These are phyloP conservation scores for Protonemura montana DNA, from an alignment of 2,888 invertebrate species.

Conservation along the genomic window DNA sequence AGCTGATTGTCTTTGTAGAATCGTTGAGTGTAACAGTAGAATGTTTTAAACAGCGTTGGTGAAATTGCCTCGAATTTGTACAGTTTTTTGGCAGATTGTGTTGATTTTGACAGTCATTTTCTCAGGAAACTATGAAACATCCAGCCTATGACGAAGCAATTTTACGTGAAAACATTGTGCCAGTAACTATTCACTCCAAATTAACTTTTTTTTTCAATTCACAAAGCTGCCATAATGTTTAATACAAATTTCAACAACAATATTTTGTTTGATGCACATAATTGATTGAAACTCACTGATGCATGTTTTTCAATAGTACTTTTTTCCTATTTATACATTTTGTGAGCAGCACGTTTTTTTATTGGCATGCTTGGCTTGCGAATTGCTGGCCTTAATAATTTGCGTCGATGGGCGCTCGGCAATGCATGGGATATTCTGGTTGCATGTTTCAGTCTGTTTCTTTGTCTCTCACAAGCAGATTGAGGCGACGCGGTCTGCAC, in stretches of 20 bases:
- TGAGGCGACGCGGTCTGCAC: constrained; percentile 53
- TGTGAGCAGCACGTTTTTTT: neutral
- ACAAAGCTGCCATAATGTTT: too few relatives aligned
- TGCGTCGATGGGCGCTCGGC: neutral
- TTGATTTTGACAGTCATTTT: too few relatives aligned
- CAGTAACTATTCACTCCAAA: too few relatives aligned
- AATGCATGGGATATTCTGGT: constrained; percentile 46
- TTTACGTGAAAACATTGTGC: too few relatives aligned
- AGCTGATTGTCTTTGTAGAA: too few relatives aligned
- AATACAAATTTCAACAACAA: neutral
- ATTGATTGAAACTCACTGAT: neutral
- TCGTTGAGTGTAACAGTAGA: too few relatives aligned
- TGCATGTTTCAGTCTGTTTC: constrained; percentile 56
- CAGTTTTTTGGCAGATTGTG: too few relatives aligned
- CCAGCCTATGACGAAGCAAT: too few relatives aligned
- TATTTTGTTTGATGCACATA: neutral
- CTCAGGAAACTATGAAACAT: too few relatives aligned
- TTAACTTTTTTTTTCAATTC: too few relatives aligned
- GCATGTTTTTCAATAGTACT: neutral
- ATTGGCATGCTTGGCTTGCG: neutral
- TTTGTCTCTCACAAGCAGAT: constrained; percentile 56
- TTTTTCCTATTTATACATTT: neutral
- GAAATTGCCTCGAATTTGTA: too few relatives aligned
- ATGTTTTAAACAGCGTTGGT: too few relatives aligned
- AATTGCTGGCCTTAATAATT: neutral